Evolutionary conservation across 2,888 invertebrate species (phyloP), one percentile per base, ranked within the genome.

Genomic region (Drosophila maculinotata): DNA sequence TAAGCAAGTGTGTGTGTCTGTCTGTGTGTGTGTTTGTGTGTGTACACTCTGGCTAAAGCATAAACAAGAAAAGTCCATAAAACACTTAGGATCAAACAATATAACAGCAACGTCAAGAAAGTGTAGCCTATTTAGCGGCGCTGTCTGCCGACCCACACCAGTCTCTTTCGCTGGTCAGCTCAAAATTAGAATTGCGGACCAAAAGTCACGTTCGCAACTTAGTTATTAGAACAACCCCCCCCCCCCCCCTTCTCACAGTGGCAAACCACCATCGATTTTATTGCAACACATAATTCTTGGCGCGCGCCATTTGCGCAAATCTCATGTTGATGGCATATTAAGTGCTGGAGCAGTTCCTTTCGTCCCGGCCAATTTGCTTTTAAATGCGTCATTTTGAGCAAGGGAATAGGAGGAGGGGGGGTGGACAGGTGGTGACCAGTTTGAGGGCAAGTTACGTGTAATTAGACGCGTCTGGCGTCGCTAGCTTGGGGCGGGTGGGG

Each of bases 31-130:
- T 44, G 25, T 51, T 30, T 41, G 44, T 39, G 31, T 38, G 30
- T 72, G 28, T 45, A 17, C 64, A n/a, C n/a, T n/a, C n/a, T n/a
- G 45, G 54, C 59, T 51, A 49, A 45, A 63, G 65, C 69, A 69
- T 76, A 81, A 87, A 87, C 88, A 87, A 82, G 88, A 72, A 86
- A 83, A 87, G 83, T 87, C 86, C 88, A 83, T 83, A 83, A 87
- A 83, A 83, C 83, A 83, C 83, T 83, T 83, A 83, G 75, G 83
- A 85, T 86, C 80, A 75, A 80, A 77, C 71, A 72, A 66, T 70
- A 66, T 66, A 45, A 33, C 25, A 49, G 59, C 35, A 31, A 41
- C 48, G 57, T 48, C 30, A 67, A 72, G 48, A 74, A 79, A 76
- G 36, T 63, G 56, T 77, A 52, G 77, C 77, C 77, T 80, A 77